These are phyloP conservation scores for Planiliza haematocheilus DNA, from an alignment of 2,113 vertebrate genomes.

Conservation along the genomic window DNA sequence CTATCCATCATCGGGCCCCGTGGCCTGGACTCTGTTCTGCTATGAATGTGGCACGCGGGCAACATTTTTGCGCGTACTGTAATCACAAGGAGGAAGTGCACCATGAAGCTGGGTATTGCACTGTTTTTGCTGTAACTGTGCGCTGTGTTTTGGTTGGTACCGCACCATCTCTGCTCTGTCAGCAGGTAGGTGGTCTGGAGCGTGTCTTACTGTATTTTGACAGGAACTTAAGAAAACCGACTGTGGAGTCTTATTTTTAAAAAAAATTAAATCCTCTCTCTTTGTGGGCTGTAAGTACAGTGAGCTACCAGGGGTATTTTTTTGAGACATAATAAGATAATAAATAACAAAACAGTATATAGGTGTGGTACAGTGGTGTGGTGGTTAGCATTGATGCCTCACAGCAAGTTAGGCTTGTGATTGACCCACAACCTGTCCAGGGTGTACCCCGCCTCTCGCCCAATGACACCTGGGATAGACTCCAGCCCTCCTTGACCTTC, in stretches of 20 bases:
- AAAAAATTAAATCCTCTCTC: too few relatives aligned
- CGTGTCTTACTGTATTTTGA: constrained; percentile 46
- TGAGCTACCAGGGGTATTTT: not conserved
- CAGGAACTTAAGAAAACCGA: constrained; percentile 42
- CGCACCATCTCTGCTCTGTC: constrained; percentile 54
- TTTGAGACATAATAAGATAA: not conserved
- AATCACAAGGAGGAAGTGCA: constrained; percentile 41
- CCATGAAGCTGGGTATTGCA: constrained; percentile 29
- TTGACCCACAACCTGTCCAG: too few relatives aligned
- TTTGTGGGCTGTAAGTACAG: not conserved
- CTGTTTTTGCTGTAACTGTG: constrained; percentile 41
- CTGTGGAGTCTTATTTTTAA: not conserved
- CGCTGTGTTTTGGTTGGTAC: constrained; percentile 62
- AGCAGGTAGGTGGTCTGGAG: constrained; percentile 61
- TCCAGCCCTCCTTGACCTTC: too few relatives aligned
- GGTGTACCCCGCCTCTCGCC: too few relatives aligned
- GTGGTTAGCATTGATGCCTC: too few relatives aligned
- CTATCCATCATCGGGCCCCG: constrained; percentile 22
- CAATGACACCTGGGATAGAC: too few relatives aligned
- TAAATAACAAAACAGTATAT: not conserved
- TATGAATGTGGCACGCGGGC: constrained; percentile 23
- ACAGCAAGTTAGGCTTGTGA: too few relatives aligned
- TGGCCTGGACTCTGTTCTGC: constrained; percentile 42
- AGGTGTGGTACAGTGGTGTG: too few relatives aligned
- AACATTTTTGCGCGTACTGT: constrained; percentile 23